Base-by-base conservation (phyloP, 2,113 vertebrate species). In the Mesitornis unicolor region DNA sequence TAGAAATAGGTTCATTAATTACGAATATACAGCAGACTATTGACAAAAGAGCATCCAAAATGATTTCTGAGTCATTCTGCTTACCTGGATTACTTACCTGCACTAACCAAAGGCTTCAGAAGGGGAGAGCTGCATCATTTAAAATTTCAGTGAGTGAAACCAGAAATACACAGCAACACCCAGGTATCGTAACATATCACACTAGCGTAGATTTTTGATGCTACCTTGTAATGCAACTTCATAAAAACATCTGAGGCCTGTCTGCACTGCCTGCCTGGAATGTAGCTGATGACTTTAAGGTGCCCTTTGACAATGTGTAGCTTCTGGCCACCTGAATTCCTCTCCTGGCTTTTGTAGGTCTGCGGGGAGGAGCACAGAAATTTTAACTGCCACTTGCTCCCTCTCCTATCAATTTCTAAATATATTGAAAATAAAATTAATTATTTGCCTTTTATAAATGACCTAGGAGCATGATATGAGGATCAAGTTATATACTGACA, bases 291-390 rank as follows among this genome's bases (percentile, higher is more conserved):
- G 84, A 31, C 50, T 95, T 93, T 50, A 76, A 69, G 57, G 67
- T 69, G 29, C 74, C 54, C 63, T 28, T 64, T 84, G 64, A 79
- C 65, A 88, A 61, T 14, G 50, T 68, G 60, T 51, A 28, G 33
- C 48, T 87, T 92, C 73, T 82, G 81, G 45, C 82, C 90, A 64
- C 87, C 68, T 90, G 38, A 64, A 89, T 84, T 96, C 29, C 40
- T 91, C 43, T 50, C 85, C 35, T 31, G 33, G 51, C 31, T 92
- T 87, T 93, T 29, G 26, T 38, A 75, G 54, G 21, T 51, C 68
- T 65, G 47, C 6, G 11, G 35, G 16, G 12, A 56, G 57, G 4
- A 91, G 31, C 84, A 82, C 29, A 92, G 56, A 48, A 73, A 77
- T 86, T 45, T 93, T 90, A 90, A 74, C 56, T 85, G 42, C 56